Percentiles rank a stretch among this genome's conserved stretches.
Evolutionary conservation across 1,140 invertebrate species (phyloP).

Genomic region (Drosophila ohnishii): DNA sequence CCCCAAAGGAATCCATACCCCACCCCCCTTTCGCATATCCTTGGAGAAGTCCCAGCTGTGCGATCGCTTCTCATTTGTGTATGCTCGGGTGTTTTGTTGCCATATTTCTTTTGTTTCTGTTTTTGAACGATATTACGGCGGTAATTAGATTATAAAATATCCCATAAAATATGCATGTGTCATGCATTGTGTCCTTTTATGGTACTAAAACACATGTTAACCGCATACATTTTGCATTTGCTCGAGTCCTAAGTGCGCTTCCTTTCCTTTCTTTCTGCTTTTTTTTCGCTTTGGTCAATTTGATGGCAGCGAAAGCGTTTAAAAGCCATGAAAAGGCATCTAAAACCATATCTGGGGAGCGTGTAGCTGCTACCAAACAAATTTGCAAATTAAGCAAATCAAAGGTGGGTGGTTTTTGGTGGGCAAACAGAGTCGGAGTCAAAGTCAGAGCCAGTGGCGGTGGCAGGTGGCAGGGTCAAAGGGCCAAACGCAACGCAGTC

Average conservation of each 20-base stretch:
- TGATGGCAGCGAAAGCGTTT: conserved; percentile 67
- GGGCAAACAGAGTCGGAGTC: background rate
- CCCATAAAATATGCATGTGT: conserved; percentile 75
- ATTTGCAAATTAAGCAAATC: conserved; percentile 81
- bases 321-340: conserved; percentile 72
- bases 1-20: background rate
- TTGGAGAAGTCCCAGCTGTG: conserved; percentile 65
- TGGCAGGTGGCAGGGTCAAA: conserved; percentile 18
- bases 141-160: conserved; percentile 82
- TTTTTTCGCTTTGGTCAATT: conserved; percentile 67
- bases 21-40: background rate
- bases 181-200: conserved; percentile 76
- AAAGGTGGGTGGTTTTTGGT: conserved; percentile 28
- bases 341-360: conserved; percentile 18
- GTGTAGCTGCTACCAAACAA: conserved; percentile 30
- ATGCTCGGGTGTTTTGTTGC: conserved; percentile 1
- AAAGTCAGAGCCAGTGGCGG: background rate
- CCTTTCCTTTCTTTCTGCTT: background rate
- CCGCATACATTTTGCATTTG: conserved; percentile 34
- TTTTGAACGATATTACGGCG: conserved; percentile 66
- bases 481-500: conserved; percentile 40
- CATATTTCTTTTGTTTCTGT: conserved; percentile 41
- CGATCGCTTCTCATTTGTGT: conserved; percentile 64
- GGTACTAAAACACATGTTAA: conserved; percentile 73
- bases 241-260: conserved; percentile 23